phyloP scores from a whole-genome alignment of 1,140 invertebrate species.

The Steinernema feltiae region DNA sequence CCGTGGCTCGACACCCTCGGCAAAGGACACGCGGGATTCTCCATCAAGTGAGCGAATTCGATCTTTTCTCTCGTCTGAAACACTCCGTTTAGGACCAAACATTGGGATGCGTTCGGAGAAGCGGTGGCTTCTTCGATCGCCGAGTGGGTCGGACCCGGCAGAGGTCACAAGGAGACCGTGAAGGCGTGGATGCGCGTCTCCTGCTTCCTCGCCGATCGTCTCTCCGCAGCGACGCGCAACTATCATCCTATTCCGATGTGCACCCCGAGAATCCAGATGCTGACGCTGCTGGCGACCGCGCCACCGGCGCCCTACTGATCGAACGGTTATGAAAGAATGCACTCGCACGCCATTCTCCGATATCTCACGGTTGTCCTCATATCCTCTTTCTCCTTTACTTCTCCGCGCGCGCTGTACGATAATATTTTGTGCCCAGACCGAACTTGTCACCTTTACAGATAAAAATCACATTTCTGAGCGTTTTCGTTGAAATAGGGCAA shows the following conservation, averaged over 20 bases:
- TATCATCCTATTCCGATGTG: conserved; percentile 13
- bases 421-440: not conserved
- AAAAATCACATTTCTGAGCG: conserved; percentile 1
- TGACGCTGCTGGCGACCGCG: conserved; percentile 14
- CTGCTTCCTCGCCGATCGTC: conserved; percentile 31
- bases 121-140: conserved; percentile 31
- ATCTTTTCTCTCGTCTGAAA: conserved; percentile 14
- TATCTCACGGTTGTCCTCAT: not conserved
- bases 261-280: conserved; percentile 21
- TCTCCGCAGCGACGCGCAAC: conserved; percentile 24
- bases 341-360: not conserved
- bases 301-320: not conserved
- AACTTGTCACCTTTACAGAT: not conserved
- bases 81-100: conserved; percentile 26
- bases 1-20: conserved; percentile 42
- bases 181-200: conserved; percentile 39
- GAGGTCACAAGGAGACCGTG: conserved; percentile 40
- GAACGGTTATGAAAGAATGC: no score
- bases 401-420: no score
- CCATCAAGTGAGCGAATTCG: conserved; percentile 27
- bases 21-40: conserved; percentile 40
- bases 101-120: conserved; percentile 49
- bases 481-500: not conserved
- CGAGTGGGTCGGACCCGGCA: conserved; percentile 47
- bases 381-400: no score